Evolutionary conservation across 2,797 vertebrate species (phyloP).

Genomic region (Brachyalestes nurse): DNA sequence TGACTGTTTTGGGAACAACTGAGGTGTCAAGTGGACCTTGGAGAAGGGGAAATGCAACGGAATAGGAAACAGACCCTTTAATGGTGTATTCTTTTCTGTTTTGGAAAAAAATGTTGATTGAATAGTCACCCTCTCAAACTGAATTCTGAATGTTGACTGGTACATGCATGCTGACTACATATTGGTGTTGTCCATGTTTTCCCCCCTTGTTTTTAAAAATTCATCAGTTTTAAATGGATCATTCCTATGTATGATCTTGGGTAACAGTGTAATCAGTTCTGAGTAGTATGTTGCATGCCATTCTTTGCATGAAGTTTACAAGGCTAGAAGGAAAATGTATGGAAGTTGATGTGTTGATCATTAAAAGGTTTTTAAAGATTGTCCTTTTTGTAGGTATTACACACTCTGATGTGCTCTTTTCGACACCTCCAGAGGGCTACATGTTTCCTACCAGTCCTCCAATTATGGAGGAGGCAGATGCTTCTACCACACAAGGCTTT

Average conservation of each 20-base stretch:
- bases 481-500: not conserved
- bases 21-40: too few species aligned
- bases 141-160: too few species aligned
- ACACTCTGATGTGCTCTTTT: constrained; percentile 71
- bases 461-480: constrained; percentile 38
- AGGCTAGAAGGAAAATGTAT: too few species aligned
- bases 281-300: not conserved
- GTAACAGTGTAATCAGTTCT: not conserved
- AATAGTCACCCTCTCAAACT: too few species aligned
- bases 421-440: constrained; percentile 9
- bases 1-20: too few species aligned
- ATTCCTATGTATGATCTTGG: not conserved
- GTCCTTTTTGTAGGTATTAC: constrained; percentile 12
- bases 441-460: not conserved
- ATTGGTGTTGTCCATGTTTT: too few species aligned
- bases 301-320: not conserved
- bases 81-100: too few species aligned
- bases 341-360: not conserved
- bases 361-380: not conserved
- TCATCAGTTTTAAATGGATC: not conserved
- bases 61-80: too few species aligned
- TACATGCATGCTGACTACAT: too few species aligned
- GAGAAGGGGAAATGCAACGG: too few species aligned
- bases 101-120: too few species aligned
- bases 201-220: too few species aligned